A percentile compares a stretch with the other conserved stretches of the same genome.
Conservation (phyloP, 2,113 vertebrate species). For the Bothrops jararaca region DNA sequence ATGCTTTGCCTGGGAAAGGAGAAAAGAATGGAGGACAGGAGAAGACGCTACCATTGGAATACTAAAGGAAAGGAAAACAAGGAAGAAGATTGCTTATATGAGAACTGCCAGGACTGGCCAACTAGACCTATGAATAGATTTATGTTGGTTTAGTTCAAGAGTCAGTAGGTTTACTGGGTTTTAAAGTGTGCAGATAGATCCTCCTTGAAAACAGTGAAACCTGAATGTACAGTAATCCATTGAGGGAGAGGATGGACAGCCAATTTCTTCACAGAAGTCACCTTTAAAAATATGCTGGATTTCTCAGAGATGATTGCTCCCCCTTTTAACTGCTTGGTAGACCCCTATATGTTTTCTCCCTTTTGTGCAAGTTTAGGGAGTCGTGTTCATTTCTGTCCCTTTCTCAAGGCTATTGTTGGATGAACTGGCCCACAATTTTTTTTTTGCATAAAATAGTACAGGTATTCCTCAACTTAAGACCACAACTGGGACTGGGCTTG, state of each 20-base stretch:
- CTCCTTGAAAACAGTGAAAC: neutral
- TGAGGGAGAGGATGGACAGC: neutral
- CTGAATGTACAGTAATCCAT: neutral
- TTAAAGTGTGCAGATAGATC: neutral
- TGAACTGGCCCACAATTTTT: neutral
- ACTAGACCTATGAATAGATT: slow-evolving; percentile 17
- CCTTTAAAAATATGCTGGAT: neutral
- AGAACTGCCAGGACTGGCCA: neutral
- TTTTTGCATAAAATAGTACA: neutral
- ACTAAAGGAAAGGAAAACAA: slow-evolving; percentile 43
- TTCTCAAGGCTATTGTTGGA: neutral
- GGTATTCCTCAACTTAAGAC: neutral
- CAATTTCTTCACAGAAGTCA: neutral
- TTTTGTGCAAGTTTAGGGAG: neutral
- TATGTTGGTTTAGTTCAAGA: neutral
- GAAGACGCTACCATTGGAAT: slow-evolving; percentile 41
- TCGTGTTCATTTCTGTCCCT: neutral
- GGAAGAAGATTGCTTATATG: accelerated
- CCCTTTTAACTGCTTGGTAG: neutral
- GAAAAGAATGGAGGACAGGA: slow-evolving; percentile 30
- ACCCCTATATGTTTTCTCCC: neutral
- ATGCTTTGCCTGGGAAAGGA: slow-evolving; percentile 10
- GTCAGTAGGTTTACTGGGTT: neutral
- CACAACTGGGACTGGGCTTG: neutral
- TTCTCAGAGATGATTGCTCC: neutral